Percentiles rank a stretch among this genome's conserved stretches.
Conservation (phyloP, 2,888 invertebrate species). For the Agriopis aurantiaria region DNA sequence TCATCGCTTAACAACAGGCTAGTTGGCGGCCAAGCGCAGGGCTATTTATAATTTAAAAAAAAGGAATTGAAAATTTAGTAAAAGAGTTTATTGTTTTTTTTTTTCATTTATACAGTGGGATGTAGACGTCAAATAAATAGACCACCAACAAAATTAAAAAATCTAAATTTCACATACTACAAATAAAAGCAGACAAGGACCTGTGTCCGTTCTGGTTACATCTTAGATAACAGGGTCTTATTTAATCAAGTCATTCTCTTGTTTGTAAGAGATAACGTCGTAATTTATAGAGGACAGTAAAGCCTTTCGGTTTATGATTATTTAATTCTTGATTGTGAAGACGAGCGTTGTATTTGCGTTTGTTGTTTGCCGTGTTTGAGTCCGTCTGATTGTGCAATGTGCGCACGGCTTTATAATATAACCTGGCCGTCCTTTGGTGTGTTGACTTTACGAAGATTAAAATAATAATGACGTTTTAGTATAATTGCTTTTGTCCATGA, state of each 20-base stretch:
- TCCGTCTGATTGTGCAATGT: conserved; percentile 70
- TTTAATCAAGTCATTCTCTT: conserved; percentile 74
- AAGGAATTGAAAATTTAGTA: too few species aligned
- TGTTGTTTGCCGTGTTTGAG: conserved; percentile 56
- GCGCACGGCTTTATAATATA: conserved; percentile 47
- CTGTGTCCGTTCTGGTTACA: conserved; percentile 79
- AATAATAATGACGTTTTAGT: conserved; percentile 4
- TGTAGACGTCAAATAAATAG: not conserved
- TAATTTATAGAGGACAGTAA: conserved; percentile 81
- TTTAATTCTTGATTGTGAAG: conserved; percentile 76
- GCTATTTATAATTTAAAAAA: too few species aligned
- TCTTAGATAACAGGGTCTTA: conserved; percentile 73
- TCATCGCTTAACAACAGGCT: too few species aligned
- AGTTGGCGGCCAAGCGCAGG: too few species aligned
- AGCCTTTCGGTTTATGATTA: conserved; percentile 77
- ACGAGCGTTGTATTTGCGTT: conserved; percentile 67
- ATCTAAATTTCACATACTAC: conserved; percentile 19
- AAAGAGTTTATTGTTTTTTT: too few species aligned
- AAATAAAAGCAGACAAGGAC: conserved; percentile 25
- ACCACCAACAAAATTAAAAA: not conserved
- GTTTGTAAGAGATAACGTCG: conserved; percentile 77
- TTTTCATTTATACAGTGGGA: not conserved
- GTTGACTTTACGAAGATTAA: conserved; percentile 5
- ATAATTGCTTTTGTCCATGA: not conserved
- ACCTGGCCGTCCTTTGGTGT: conserved; percentile 64